Evolutionary conservation across 1,140 invertebrate genomes (phyloP).

Genomic region (Druon quercuslanigerum): DNA sequence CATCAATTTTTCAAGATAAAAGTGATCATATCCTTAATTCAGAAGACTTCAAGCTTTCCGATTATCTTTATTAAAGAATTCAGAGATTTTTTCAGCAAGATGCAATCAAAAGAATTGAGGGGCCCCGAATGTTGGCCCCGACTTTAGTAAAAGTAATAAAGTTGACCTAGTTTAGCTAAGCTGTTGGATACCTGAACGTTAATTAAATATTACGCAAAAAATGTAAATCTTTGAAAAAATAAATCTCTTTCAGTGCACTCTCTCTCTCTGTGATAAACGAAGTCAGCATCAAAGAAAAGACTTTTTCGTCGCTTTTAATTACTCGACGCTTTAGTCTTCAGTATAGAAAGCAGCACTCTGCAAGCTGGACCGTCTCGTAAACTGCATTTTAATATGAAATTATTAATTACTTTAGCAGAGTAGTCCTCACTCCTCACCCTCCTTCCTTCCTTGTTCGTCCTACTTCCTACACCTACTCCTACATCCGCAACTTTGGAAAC

Average conservation of each 20-base stretch:
- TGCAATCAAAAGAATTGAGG: too few species aligned
- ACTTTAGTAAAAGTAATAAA: too few species aligned
- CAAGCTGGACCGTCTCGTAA: constrained; percentile 16
- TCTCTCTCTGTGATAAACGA: background rate
- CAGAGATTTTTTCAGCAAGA: too few species aligned
- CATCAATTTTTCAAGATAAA: too few species aligned
- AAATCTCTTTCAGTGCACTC: background rate
- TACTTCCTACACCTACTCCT: constrained; percentile 6
- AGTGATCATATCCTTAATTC: too few species aligned
- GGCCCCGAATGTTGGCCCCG: too few species aligned
- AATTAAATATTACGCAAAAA: background rate
- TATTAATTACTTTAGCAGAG: constrained; percentile 29
- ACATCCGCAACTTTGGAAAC: constrained; percentile 18
- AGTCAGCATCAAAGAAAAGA: constrained; percentile 1
- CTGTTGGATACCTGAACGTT: too few species aligned
- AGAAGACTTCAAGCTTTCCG: too few species aligned
- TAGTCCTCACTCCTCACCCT: background rate
- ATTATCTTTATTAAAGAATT: too few species aligned
- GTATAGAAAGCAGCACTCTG: background rate
- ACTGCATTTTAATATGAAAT: constrained; percentile 28
- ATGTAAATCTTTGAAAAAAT: background rate
- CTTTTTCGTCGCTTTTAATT: constrained; percentile 15
- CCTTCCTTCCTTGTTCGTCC: constrained; percentile 13
- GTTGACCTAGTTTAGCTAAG: too few species aligned
- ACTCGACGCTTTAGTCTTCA: background rate